Base-by-base conservation (phyloP, 2,113 vertebrate species). In the Hippocampus abdominalis region DNA sequence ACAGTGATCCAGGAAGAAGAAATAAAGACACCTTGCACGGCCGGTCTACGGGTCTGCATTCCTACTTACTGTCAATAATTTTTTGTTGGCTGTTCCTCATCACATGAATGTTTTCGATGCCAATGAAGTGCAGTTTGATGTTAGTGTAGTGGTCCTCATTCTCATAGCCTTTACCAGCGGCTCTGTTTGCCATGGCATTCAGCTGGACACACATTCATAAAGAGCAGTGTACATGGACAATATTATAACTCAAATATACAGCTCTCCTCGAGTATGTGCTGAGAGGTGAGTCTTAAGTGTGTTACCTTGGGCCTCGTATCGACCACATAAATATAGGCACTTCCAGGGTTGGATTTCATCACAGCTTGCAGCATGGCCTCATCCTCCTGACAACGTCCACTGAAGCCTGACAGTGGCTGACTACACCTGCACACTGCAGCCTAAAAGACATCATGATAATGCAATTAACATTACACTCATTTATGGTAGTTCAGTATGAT, bases 101-200 rank as follows among this genome's bases (percentile, higher is more conserved):
- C 57, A 98, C 96, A 2, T 99, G 97, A 76, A 98, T 98, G 87
- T 99, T 99, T 78, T 99, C 97, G 32, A 99, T 98, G 82, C 96
- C 96, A 39, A 98, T 95, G 87, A 98, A 98, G 10, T 97, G 95
- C 83, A 99, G 95, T 80, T 95, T 96, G 85, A 98, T 98, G 88
- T 98, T 98, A 81, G 93, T 94, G 83, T 99, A 98, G 87, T 99
- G 96, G 86, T 99, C 96, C 82, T 99, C 96, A 9, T 94, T 98
- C 89, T 99, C 96, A 4, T 98, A 98, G 67, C 96, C 96, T 86
- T 97, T 98, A 56, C 96, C 96, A 0, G 96, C 96, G 15, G 97
- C 97, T 42, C 95, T 91, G 81, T 98, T 98, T 7, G 97, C 97
- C 95, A 99, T 97, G 1, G 97, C 96, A 0, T 98, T 99, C 70